These are phyloP conservation scores for Drosophila cognata DNA, from an alignment of 2,888 invertebrate species.

Conservation along the genomic window DNA sequence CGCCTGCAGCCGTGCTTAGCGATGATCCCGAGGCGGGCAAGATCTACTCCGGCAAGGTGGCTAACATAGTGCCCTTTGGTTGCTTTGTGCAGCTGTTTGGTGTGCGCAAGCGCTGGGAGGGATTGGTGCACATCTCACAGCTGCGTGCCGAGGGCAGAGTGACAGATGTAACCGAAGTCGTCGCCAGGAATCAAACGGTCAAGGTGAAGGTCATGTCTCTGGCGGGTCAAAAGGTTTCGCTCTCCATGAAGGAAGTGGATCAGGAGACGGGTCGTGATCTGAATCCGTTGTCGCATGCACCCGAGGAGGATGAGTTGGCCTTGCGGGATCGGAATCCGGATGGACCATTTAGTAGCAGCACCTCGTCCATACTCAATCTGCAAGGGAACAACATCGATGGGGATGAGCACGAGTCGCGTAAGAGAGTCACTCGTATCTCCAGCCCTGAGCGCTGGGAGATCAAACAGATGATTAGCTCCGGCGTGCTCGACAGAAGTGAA, in stretches of 20 bases:
- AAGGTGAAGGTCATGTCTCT: slow-evolving; percentile 96
- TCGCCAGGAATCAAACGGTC: slow-evolving; percentile 94
- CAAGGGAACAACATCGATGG: slow-evolving; percentile 87
- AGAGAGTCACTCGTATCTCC: slow-evolving; percentile 95
- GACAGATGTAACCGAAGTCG: slow-evolving; percentile 96
- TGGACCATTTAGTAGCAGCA: slow-evolving; percentile 89
- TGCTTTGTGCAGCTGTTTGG: slow-evolving; percentile 99
- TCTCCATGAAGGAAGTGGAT: slow-evolving; percentile 99
- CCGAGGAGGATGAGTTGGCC: slow-evolving; percentile 86
- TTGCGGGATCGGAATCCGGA: slow-evolving; percentile 94
- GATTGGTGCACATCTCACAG: slow-evolving; percentile 98
- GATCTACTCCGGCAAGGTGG: slow-evolving; percentile 97
- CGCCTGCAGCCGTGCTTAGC: slow-evolving; percentile 85
- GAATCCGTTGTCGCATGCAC: slow-evolving; percentile 92
- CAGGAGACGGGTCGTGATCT: slow-evolving; percentile 97
- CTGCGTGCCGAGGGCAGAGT: slow-evolving; percentile 96
- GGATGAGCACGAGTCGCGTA: slow-evolving; percentile 92
- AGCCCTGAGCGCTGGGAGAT: slow-evolving; percentile 99
- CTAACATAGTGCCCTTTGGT: slow-evolving; percentile 98
- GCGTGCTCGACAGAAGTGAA: slow-evolving; percentile 96
- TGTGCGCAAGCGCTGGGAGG: slow-evolving; percentile 95
- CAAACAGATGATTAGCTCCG: slow-evolving; percentile 98
- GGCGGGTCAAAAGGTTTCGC: slow-evolving; percentile 97
- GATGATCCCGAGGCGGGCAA: slow-evolving; percentile 92
- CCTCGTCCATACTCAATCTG: slow-evolving; percentile 87